Percentiles rank a stretch among this genome's conserved stretches.
These are phyloP conservation scores for Polydrusus cervinus DNA, from an alignment of 2,888 invertebrate genomes.

Conservation along the genomic window DNA sequence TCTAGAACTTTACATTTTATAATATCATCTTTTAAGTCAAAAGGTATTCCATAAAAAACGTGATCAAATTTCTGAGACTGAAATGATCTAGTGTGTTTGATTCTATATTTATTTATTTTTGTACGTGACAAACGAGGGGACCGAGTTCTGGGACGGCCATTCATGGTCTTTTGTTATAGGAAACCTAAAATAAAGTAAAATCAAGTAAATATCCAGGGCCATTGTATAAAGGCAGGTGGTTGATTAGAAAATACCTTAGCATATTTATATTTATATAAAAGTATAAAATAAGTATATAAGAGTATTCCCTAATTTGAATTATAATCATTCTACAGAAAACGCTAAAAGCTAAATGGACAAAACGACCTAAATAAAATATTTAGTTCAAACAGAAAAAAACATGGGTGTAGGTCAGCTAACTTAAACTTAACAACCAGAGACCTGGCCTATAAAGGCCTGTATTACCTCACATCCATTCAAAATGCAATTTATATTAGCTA, in stretches of 20 bases:
- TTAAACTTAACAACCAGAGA: background rate
- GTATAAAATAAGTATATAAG: background rate
- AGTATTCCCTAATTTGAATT: background rate
- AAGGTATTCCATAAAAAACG: background rate
- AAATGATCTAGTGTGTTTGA: background rate
- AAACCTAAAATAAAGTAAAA: constrained; percentile 40
- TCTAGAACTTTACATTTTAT: too few relatives aligned
- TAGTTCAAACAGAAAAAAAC: constrained; percentile 8
- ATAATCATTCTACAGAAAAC: background rate
- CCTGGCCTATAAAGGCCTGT: background rate
- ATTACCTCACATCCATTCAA: background rate
- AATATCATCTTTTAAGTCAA: too few relatives aligned
- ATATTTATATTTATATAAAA: too few relatives aligned
- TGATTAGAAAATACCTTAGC: too few relatives aligned
- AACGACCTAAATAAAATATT: constrained; percentile 21
- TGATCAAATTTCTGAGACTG: background rate
- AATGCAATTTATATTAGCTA: constrained; percentile 10
- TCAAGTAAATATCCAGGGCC: background rate
- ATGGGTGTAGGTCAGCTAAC: constrained; percentile 40
- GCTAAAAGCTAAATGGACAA: background rate
- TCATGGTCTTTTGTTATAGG: constrained; percentile 42
- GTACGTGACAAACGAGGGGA: background rate
- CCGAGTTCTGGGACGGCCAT: constrained; percentile 33
- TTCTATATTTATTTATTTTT: background rate
- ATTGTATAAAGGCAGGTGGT: too few relatives aligned